Evolutionary conservation across 2,888 invertebrate species (phyloP), one percentile per base, ranked within the genome.

Genomic region (Eristalis intricaria): DNA sequence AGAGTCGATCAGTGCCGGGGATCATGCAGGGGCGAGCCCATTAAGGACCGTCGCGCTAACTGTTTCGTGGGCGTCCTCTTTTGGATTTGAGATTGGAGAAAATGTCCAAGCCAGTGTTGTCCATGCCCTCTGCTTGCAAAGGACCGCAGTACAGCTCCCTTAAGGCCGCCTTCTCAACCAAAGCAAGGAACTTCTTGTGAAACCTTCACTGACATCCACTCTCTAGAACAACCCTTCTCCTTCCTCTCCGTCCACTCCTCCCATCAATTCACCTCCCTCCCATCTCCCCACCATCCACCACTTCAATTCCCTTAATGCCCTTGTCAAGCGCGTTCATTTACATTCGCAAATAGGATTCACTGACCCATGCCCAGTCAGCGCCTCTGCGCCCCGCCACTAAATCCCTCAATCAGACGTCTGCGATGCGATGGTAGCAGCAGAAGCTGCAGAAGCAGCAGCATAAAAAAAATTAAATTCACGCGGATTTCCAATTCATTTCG

Each of bases 391-490:
- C 50, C 50, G 50, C 19, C 50, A 8, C 50, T 7, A 50, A 50
- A 50, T 50, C 50, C 50, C 19, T 50, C 50, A 50, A 50, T 50
- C 50, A 50, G 50, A 50, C 50, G 50, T 50, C 50, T 50, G 50
- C n/a, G 50, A n/a, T n/a, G 50, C 7, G 43, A 15, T 15, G n/a
- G 38, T 2, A 40, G 10, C 43, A 7, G 1, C 23, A 22, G 4
- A 50, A 68, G 4, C 26, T 26, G n/a, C n/a, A 32, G 19, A 15
- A 56, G 4, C 68, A 68, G 4, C 26, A 43, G n/a, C n/a, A 32
- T 19, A 15, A 56, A 64, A 75, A 66, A 66, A 1, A 22, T 64
- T 1, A 56, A 74, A 64, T 50, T 50, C 50, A 19, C 50, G 50
- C 50, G 50, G 50, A 50, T 50, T 50, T 50, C 50, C 19, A 50